Evolutionary conservation across 2,113 vertebrate species (phyloP).

Genomic region (Tenrec ecaudatus): DNA sequence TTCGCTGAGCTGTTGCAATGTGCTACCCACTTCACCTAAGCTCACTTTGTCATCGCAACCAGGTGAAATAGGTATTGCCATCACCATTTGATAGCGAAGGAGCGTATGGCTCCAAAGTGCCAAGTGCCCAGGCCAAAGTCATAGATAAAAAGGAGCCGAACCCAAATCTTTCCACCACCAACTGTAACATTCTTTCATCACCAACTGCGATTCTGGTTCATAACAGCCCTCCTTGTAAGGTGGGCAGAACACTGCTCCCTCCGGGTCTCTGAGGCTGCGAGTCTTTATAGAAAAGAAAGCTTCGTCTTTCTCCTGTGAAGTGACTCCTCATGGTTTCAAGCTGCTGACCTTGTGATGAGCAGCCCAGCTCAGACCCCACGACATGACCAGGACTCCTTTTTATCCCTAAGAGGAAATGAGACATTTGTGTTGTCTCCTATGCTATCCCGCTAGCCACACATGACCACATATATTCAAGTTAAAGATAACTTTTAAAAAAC

Average conservation of each 20-base stretch:
- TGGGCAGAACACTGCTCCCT: no score
- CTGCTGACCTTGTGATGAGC: no score
- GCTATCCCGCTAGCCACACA: neutral
- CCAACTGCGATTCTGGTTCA: no score
- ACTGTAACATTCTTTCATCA: neutral
- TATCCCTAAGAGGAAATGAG: neutral
- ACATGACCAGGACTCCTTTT: neutral
- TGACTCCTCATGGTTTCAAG: no score
- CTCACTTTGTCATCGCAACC: neutral
- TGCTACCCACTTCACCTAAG: neutral
- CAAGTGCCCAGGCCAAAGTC: neutral
- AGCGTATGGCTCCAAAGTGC: neutral
- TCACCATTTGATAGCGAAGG: neutral
- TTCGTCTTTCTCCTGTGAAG: no score
- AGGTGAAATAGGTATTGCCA: neutral
- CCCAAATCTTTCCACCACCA: neutral
- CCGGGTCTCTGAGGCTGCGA: no score
- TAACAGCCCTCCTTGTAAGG: no score
- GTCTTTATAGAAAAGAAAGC: no score
- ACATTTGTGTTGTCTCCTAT: neutral
- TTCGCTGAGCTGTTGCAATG: neutral
- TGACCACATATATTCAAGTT: constrained; percentile 20
- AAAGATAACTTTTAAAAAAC: neutral
- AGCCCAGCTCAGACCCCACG: no score
- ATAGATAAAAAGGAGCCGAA: neutral